These are phyloP conservation scores for Mungos mungo DNA, from an alignment of 2,113 vertebrate species.

Conservation along the genomic window DNA sequence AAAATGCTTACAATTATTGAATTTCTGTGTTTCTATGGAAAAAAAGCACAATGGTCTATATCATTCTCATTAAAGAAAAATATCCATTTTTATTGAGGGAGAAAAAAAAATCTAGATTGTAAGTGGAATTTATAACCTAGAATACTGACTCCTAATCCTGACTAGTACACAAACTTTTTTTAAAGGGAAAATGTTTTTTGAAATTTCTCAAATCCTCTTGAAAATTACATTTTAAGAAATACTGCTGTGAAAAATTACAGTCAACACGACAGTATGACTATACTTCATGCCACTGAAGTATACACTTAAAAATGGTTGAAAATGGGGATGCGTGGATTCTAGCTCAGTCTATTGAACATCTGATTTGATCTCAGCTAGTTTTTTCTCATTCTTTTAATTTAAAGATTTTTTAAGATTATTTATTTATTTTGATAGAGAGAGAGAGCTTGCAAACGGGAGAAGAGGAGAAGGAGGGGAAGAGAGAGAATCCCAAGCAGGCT, in stretches of 20 bases:
- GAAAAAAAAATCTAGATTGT: neutral
- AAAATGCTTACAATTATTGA: conserved; percentile 17
- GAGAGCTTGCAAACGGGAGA: too few relatives aligned
- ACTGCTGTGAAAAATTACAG: neutral
- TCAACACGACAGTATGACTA: neutral
- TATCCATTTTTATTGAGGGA: neutral
- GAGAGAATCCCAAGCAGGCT: too few relatives aligned
- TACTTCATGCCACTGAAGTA: conserved; percentile 13
- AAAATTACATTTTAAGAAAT: conserved; percentile 39
- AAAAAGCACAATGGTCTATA: neutral
- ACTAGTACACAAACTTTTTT: neutral
- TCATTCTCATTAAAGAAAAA: conserved; percentile 34
- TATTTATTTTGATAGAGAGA: too few relatives aligned
- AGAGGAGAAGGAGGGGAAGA: too few relatives aligned
- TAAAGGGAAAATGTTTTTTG: conserved; percentile 7
- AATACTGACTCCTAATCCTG: neutral
- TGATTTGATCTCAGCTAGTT: neutral
- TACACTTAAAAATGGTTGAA: conserved; percentile 22
- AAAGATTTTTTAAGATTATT: too few relatives aligned
- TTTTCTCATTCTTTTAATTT: too few relatives aligned
- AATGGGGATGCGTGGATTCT: neutral
- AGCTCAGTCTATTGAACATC: neutral
- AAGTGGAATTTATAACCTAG: neutral
- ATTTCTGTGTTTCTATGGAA: neutral
- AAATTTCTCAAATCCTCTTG: neutral